These are phyloP conservation scores for Drosophila seclusa DNA, from an alignment of 2,888 invertebrate genomes.

Conservation along the genomic window DNA sequence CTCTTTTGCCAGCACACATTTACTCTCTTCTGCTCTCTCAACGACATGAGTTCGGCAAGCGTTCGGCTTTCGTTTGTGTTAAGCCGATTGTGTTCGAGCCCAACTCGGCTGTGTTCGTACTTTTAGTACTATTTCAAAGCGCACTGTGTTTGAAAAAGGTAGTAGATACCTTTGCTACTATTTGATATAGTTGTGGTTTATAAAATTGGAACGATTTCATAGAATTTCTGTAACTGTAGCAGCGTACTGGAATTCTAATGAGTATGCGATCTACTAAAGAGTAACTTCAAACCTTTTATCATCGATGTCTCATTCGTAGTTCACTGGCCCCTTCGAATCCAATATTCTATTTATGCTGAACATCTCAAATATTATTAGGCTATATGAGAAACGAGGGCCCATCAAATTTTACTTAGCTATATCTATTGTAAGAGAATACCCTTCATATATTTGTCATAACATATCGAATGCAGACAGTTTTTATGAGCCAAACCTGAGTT, in stretches of 20 bases:
- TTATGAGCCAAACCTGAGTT: conserved; percentile 40
- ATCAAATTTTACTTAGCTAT: conserved; percentile 42
- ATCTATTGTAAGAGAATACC: conserved; percentile 39
- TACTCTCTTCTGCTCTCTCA: conserved; percentile 18
- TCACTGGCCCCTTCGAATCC: conserved; percentile 32
- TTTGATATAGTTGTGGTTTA: background rate
- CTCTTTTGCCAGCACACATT: background rate
- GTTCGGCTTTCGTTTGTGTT: conserved; percentile 22
- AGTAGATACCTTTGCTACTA: conserved; percentile 25
- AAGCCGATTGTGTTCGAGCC: conserved; percentile 9
- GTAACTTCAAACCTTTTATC: conserved; percentile 33
- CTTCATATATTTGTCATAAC: conserved; percentile 40
- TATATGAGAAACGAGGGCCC: conserved; percentile 38
- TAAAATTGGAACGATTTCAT: conserved; percentile 28
- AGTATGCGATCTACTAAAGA: conserved; percentile 7
- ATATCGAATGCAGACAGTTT: conserved; percentile 57
- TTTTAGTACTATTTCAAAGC: conserved; percentile 22
- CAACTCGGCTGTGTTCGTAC: conserved; percentile 23
- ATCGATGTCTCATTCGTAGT: conserved; percentile 19
- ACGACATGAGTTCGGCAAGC: conserved; percentile 21
- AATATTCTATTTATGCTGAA: conserved; percentile 31
- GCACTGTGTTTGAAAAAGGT: conserved; percentile 21
- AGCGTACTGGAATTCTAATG: background rate
- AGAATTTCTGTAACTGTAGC: conserved; percentile 42
- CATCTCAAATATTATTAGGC: conserved; percentile 37